Percentiles rank a stretch among this genome's conserved stretches.
These are phyloP conservation scores for Ophioderma brevispina DNA, from an alignment of 35 echinoderm and acorn worm species.

Conservation along the genomic window DNA sequence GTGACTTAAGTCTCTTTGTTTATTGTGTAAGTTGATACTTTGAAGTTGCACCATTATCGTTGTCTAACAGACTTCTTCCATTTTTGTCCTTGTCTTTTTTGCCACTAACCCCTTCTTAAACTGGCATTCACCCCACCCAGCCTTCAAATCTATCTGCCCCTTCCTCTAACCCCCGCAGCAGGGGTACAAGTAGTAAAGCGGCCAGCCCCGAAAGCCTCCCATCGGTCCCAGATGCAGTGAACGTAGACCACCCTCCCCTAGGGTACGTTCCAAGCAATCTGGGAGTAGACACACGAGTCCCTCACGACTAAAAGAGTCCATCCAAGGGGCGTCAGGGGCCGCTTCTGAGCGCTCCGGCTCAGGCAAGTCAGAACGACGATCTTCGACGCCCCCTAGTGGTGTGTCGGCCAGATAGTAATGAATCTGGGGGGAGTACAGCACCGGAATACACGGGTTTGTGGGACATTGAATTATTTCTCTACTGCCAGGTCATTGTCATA, in stretches of 20 bases:
- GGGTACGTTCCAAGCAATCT: conserved; percentile 46
- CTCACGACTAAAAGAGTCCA: not conserved
- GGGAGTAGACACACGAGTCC: conserved; percentile 19
- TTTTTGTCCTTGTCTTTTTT: no score
- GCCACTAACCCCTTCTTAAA: no score
- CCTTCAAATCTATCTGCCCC: no score
- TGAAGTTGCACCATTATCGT: no score
- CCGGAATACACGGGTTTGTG: conserved; percentile 82
- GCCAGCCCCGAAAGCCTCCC: no score
- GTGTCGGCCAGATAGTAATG: conserved; percentile 79
- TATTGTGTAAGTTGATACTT: no score
- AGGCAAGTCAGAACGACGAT: not conserved
- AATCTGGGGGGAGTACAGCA: conserved; percentile 21
- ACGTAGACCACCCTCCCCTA: conserved; percentile 66
- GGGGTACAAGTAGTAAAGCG: no score
- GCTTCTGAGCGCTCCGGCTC: not conserved
- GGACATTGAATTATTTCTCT: not conserved
- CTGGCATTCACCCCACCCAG: no score
- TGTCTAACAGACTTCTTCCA: no score
- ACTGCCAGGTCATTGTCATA: not conserved
- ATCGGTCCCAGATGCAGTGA: no score
- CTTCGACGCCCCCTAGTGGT: conserved; percentile 41
- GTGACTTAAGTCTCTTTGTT: no score
- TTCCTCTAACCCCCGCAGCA: no score
- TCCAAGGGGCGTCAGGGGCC: not conserved